Percentiles rank a stretch among this genome's conserved stretches.
Evolutionary conservation across 2,888 invertebrate species (phyloP).

Genomic region (Arrhopalites spinosus): DNA sequence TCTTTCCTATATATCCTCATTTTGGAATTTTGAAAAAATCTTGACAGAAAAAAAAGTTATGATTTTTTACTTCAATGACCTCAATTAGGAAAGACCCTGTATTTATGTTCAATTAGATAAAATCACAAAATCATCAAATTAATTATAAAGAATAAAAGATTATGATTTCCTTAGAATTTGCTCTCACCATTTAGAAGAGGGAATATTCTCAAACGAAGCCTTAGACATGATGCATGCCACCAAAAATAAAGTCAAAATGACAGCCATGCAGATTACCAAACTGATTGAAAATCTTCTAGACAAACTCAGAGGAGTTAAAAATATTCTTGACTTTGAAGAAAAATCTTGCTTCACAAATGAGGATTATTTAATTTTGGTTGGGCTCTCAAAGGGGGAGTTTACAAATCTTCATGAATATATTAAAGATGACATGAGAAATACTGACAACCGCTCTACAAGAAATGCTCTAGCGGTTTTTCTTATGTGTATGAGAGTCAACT

Average conservation of each 20-base stretch:
- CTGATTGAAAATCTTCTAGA: not conserved
- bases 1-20: too few relatives aligned
- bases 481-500: conserved; percentile 29
- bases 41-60: too few relatives aligned
- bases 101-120: too few relatives aligned
- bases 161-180: too few relatives aligned
- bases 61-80: too few relatives aligned
- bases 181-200: not conserved
- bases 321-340: not conserved
- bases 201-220: not conserved
- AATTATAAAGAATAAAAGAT: too few relatives aligned
- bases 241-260: not conserved
- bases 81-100: too few relatives aligned
- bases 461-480: conserved; percentile 41
- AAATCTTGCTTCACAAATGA: not conserved
- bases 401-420: not conserved
- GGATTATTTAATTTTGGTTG: not conserved
- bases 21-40: too few relatives aligned
- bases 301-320: not conserved
- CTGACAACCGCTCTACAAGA: not conserved
- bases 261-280: not conserved
- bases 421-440: not conserved
- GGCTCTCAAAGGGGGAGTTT: not conserved
- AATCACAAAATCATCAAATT: too few relatives aligned
- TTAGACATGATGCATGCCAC: too few relatives aligned